A percentile compares a stretch with the other conserved stretches of the same genome.
phyloP scores from a whole-genome alignment of 2,797 vertebrate genomes.

The Lates japonicus region DNA sequence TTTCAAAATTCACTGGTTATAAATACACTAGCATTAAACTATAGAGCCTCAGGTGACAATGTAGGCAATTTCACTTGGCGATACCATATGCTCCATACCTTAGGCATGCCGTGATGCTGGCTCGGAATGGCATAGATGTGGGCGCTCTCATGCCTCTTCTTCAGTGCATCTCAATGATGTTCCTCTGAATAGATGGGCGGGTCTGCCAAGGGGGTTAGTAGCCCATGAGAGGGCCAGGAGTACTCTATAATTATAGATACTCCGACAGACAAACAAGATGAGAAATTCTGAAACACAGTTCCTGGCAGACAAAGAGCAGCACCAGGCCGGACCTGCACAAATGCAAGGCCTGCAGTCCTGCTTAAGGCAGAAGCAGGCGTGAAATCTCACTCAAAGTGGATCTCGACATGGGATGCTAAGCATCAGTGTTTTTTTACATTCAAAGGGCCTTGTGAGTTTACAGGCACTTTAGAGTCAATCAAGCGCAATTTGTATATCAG shows the following conservation, averaged over 20 bases:
- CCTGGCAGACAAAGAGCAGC: neutral
- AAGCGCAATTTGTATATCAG: slow-evolving; percentile 31
- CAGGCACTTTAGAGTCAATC: too few relatives aligned
- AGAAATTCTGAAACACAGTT: neutral
- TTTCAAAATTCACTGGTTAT: too few relatives aligned
- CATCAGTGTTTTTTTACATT: neutral
- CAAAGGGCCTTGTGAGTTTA: too few relatives aligned
- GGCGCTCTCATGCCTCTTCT: slow-evolving; percentile 98
- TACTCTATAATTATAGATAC: slow-evolving; percentile 89
- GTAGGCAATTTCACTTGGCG: neutral
- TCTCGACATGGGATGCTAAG: slow-evolving; percentile 11
- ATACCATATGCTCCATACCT: slow-evolving; percentile 86
- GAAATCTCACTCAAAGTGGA: neutral
- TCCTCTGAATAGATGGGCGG: slow-evolving; percentile 97
- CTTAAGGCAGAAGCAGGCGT: neutral
- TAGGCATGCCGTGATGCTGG: slow-evolving; percentile 99
- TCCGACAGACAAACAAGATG: slow-evolving; percentile 31
- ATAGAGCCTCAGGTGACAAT: neutral
- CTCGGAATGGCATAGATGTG: slow-evolving; percentile 98
- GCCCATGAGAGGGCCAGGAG: too few relatives aligned
- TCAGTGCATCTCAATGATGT: slow-evolving; percentile 98
- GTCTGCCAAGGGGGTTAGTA: too few relatives aligned
- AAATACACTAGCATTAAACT: too few relatives aligned
- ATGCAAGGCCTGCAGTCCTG: too few relatives aligned
- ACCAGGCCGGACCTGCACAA: neutral